A percentile compares a stretch with the other conserved stretches of the same genome.
Conservation (phyloP, 2,888 invertebrate species). For the Lymantria dispar region DNA sequence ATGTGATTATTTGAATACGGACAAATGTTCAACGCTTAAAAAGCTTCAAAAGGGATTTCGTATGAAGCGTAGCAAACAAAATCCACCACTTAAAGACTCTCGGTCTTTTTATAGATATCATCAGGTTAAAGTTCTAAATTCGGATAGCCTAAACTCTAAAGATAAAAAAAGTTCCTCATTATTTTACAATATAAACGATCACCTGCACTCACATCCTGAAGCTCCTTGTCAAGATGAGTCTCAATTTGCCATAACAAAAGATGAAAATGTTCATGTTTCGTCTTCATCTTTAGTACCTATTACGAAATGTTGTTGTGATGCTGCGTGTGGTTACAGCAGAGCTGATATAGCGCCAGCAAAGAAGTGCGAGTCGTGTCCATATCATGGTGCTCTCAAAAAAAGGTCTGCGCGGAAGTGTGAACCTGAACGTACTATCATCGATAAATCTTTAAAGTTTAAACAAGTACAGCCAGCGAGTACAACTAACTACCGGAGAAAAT, state of each 20-base stretch:
- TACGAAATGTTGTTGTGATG: constrained; percentile 10
- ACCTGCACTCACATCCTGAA: background rate
- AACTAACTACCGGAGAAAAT: background rate
- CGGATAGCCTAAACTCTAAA: background rate
- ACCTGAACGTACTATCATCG: background rate
- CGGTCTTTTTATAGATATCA: constrained; percentile 8
- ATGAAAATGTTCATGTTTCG: constrained; percentile 18
- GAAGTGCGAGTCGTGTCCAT: background rate
- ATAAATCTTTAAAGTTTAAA: background rate
- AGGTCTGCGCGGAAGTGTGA: background rate
- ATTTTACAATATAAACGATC: background rate
- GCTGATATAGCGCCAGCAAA: background rate
- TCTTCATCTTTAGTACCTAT: constrained; percentile 12
- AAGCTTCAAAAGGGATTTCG: constrained; percentile 11
- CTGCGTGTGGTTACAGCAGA: constrained; percentile 9
- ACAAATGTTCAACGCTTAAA: constrained; percentile 11
- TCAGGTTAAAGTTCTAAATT: background rate
- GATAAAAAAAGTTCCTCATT: background rate
- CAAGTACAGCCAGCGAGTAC: background rate
- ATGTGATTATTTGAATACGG: constrained; percentile 13
- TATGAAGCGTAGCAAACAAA: background rate
- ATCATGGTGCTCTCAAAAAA: background rate
- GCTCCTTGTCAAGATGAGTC: background rate
- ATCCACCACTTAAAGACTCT: background rate
- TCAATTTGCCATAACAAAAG: constrained; percentile 2